These are phyloP conservation scores for Ploceus nigricollis DNA, from an alignment of 2,113 vertebrate genomes.

Conservation along the genomic window DNA sequence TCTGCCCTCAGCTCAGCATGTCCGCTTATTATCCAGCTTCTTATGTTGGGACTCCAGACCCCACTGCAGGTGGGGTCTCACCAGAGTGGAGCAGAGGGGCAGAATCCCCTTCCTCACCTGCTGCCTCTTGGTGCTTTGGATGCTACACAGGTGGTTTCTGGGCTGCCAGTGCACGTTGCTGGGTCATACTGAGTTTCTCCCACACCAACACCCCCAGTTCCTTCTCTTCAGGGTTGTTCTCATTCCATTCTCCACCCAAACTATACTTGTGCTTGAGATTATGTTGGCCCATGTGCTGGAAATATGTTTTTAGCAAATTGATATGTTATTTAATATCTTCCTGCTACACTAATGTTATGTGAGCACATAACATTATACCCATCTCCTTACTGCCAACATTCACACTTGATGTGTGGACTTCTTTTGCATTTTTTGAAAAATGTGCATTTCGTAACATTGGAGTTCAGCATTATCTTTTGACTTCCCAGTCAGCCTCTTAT, in stretches of 20 bases:
- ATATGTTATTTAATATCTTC: background rate
- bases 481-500: background rate
- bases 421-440: background rate
- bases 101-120: background rate
- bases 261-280: background rate
- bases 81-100: background rate
- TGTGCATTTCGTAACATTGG: background rate
- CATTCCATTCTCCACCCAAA: rapidly evolving
- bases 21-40: background rate
- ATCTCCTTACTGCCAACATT: background rate
- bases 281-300: background rate
- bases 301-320: background rate
- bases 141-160: too few relatives aligned
- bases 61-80: background rate
- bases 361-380: background rate
- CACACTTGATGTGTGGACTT: background rate
- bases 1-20: background rate
- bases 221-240: background rate
- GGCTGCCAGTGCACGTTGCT: background rate
- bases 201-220: background rate
- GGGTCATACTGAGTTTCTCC: background rate
- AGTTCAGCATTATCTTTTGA: background rate
- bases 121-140: background rate
- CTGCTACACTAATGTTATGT: background rate
- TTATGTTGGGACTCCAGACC: background rate